Conservation (phyloP, 2,113 vertebrate species). For the Heterotilapia buettikoferi region DNA sequence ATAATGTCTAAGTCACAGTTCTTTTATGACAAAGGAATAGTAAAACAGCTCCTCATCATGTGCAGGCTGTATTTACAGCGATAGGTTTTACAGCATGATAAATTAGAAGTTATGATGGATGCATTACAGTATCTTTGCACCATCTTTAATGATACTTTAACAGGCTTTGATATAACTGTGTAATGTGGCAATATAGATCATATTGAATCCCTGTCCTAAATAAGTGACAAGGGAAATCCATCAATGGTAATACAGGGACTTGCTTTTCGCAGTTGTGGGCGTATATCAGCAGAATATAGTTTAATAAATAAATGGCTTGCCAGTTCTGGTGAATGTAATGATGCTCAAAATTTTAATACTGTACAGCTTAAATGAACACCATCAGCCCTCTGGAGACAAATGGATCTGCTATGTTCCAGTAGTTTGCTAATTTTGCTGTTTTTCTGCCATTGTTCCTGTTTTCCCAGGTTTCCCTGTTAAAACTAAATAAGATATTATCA, state of each 20-base stretch:
- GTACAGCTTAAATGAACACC: background rate
- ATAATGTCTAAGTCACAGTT: background rate
- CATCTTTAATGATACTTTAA: slow-evolving; percentile 8
- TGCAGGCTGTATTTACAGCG: background rate
- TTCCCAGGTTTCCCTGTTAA: background rate
- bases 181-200: background rate
- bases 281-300: background rate
- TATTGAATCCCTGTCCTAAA: background rate
- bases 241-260: background rate
- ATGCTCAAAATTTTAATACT: background rate
- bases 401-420: background rate
- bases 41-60: background rate
- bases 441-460: background rate
- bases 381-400: background rate
- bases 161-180: background rate
- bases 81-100: background rate
- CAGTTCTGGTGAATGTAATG: background rate
- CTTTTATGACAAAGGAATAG: background rate
- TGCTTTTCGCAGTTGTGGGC: background rate
- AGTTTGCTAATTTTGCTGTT: background rate
- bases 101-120: background rate
- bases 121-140: background rate
- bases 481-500: background rate
- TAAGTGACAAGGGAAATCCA: background rate
- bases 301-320: background rate